Evolutionary conservation across 2,113 vertebrate genomes (phyloP).

Genomic region (Lagenorhynchus albirostris): DNA sequence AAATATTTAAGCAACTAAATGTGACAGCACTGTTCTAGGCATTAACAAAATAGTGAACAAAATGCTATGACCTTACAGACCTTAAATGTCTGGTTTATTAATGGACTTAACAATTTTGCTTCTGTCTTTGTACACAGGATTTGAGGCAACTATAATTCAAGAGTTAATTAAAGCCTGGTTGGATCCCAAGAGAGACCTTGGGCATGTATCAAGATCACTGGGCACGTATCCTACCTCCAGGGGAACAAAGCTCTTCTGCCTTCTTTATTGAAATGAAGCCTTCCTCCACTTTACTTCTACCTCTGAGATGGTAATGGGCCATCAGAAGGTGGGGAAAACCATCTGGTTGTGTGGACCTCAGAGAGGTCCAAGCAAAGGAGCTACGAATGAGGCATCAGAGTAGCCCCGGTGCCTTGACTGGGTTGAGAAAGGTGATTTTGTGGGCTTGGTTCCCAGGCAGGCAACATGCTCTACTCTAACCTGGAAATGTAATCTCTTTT

Average conservation of each 20-base stretch:
- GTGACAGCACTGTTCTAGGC: background rate
- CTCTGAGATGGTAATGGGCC: background rate
- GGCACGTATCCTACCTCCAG: background rate
- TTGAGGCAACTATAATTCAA: constrained; percentile 16
- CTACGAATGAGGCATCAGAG: background rate
- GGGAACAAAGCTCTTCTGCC: background rate
- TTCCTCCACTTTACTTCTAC: background rate
- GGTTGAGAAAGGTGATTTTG: background rate
- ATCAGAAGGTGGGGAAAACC: background rate
- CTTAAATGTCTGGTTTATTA: background rate
- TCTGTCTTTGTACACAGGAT: background rate
- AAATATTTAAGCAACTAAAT: background rate
- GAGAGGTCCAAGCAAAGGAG: background rate
- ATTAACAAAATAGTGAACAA: constrained; percentile 2
- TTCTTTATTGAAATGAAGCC: background rate
- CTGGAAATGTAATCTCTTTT: background rate
- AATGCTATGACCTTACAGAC: background rate
- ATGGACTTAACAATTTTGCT: background rate
- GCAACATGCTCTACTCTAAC: background rate
- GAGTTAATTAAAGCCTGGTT: background rate
- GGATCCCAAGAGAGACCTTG: background rate
- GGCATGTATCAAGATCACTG: background rate
- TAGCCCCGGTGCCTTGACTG: background rate
- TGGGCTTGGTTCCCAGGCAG: background rate
- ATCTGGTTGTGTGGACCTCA: background rate